Evolutionary conservation across 1,140 invertebrate species (phyloP), one percentile per base, ranked within the genome.

Genomic region (Agrypnia vestita): DNA sequence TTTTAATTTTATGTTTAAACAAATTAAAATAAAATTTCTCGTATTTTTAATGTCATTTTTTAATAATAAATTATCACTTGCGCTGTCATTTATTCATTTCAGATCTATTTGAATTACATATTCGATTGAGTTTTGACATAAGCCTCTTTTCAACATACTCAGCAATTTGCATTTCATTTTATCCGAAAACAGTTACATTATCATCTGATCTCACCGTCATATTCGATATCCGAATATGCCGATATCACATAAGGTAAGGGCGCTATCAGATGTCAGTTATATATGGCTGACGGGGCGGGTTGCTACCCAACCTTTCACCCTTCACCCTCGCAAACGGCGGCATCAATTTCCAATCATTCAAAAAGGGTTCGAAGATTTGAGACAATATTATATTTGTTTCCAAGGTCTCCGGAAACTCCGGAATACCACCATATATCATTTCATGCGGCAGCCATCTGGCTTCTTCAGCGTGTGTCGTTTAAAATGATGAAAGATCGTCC

Each of bases 261-360:
- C 19, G 25, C 19, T 13, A 64, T 64, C 44, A n/a, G 64, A 19
- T 69, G 44, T 46, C 43, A 47, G 64, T 1, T 46, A 47, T 17
- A 47, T 46, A 69, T 44, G 44, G 13, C 64, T 17, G 62, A 67
- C n/a, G n/a, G 15, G 44, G 49, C 49, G 7, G 21, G 44, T 69
- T 47, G 17, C 64, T 4, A 47, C 44, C n/a, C 64, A 19, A 46
- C 43, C 64, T 13, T 11, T 47, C 44, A 46, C 43, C 64, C 17
- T 11, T 47, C 44, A 46, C 0, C 44, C 61, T 64, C 15, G 44
- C 44, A 21, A 69, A 69, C 46, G 19, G 64, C 21, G 64, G n/a
- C 44, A 69, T 69, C 64, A 69, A 69, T 69, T 11, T 46, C 64
- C 64, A 69, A 69, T 69, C 64, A 69, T 49, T 69, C 44, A 9